Percentiles rank a stretch among this genome's conserved stretches.
Conservation (phyloP, 2,888 invertebrate genomes). For the Rhagonycha fulva region DNA sequence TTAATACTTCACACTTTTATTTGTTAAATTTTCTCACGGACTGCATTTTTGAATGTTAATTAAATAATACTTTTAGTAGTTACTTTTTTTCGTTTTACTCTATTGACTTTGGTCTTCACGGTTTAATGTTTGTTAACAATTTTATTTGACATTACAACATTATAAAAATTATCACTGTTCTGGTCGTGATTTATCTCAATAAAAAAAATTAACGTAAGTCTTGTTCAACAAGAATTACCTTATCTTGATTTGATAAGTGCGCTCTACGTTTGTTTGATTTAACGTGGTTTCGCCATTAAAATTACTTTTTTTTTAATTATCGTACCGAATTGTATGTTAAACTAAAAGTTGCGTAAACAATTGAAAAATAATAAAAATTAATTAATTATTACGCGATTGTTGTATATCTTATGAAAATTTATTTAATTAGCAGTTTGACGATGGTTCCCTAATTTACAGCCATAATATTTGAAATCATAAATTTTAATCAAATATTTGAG, state of each 20-base stretch:
- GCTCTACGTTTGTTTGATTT: background rate
- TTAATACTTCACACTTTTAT: background rate
- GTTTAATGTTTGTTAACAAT: background rate
- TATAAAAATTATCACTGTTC: background rate
- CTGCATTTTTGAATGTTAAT: background rate
- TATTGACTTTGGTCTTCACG: background rate
- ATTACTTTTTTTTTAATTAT: background rate
- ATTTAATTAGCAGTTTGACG: background rate
- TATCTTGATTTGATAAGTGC: background rate
- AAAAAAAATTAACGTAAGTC: background rate
- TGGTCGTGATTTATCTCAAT: background rate
- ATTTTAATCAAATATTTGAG: background rate
- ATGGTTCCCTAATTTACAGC: background rate
- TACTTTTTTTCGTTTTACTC: background rate
- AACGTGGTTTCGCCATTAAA: background rate
- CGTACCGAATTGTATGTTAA: background rate
- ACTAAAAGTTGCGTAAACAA: background rate
- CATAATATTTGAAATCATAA: background rate
- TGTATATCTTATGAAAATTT: background rate
- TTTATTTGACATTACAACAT: background rate
- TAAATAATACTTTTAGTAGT: background rate
- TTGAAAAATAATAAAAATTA: background rate
- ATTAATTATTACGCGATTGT: background rate
- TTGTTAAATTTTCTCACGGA: background rate
- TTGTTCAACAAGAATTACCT: background rate